Evolutionary conservation across 1,140 invertebrate species (phyloP), one percentile per base, ranked within the genome.

Genomic region (Pteromalus puparum): DNA sequence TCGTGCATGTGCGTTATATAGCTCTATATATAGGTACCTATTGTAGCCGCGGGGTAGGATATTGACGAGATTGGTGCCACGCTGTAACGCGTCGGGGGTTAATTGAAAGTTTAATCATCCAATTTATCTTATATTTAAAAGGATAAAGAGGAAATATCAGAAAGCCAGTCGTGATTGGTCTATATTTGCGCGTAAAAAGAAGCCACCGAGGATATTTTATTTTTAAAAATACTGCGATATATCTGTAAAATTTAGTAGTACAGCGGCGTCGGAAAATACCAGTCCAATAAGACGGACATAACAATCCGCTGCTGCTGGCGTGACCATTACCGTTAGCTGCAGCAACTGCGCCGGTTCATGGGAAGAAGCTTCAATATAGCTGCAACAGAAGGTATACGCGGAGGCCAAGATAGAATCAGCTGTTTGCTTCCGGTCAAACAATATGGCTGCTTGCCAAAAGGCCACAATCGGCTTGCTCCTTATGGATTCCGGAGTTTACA

Each of bases 101-200:
- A 82, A 85, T 85, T 85, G 84, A 85, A 85, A 85, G 80, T 82
- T 85, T 85, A 85, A 85, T 85, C 84, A 46, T 77, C 61, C 78
- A 85, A 81, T 85, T 81, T 85, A 85, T 82, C n/a, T n/a, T n/a
- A n/a, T n/a, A n/a, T n/a, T n/a, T n/a, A n/a, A n/a, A n/a, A n/a
- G n/a, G n/a, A n/a, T 42, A 42, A 42, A 42, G 38, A 42, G 38
- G 38, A 42, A 61, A 61, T 61, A 7, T 61, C 53, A n/a, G 18
- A 61, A 42, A 10, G 38, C 9, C 0, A 42, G 38, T 42, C 10
- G 38, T 9, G 0, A 42, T 42, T 12, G 38, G 0, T 9, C 38
- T 12, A 42, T 1, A 5, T 34, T n/a, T n/a, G 5, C 2, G 34
- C 6, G 38, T 42, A 10, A 42, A 42, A 42, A 9, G 34, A 34